A percentile compares a stretch with the other conserved stretches of the same genome.
Conservation (phyloP, 2,888 invertebrate species). For the Nephrotoma guestfalica region DNA sequence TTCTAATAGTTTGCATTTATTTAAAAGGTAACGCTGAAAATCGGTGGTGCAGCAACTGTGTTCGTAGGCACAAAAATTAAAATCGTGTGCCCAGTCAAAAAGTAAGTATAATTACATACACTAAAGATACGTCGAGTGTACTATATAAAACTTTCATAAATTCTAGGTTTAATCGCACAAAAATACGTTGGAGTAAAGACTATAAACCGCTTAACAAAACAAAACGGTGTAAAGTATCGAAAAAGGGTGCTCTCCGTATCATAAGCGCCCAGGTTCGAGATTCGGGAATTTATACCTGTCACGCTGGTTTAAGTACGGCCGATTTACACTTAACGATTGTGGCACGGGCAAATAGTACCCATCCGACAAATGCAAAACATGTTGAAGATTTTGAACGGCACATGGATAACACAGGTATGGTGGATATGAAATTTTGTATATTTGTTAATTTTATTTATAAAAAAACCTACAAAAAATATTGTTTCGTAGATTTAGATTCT, state of each 20-base stretch:
- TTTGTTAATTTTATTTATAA: not conserved
- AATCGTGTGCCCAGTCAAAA: slow-evolving; percentile 85
- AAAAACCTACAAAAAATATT: not conserved
- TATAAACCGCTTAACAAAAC: slow-evolving; percentile 61
- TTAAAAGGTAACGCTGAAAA: slow-evolving; percentile 56
- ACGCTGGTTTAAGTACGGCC: slow-evolving; percentile 68
- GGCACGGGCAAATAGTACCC: slow-evolving; percentile 32
- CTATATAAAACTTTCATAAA: not conserved
- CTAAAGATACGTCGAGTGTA: no score
- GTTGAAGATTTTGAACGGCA: slow-evolving; percentile 60
- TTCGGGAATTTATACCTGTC: slow-evolving; percentile 74
- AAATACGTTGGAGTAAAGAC: slow-evolving; percentile 83
- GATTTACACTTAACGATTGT: slow-evolving; percentile 69
- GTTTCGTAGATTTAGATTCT: slow-evolving; percentile 3
- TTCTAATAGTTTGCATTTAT: not conserved
- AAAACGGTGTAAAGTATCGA: slow-evolving; percentile 74
- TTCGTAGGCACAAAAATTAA: slow-evolving; percentile 85
- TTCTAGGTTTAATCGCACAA: slow-evolving; percentile 49
- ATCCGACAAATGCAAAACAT: slow-evolving; percentile 60
- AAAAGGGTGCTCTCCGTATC: slow-evolving; percentile 80
- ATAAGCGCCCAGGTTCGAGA: slow-evolving; percentile 67
- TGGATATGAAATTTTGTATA: not conserved
- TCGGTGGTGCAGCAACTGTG: slow-evolving; percentile 80
- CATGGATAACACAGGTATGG: slow-evolving; percentile 28
- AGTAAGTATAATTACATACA: slow-evolving; percentile 21